Evolutionary conservation across 2,888 invertebrate genomes (phyloP).

Genomic region (Drosophila prostipennis): DNA sequence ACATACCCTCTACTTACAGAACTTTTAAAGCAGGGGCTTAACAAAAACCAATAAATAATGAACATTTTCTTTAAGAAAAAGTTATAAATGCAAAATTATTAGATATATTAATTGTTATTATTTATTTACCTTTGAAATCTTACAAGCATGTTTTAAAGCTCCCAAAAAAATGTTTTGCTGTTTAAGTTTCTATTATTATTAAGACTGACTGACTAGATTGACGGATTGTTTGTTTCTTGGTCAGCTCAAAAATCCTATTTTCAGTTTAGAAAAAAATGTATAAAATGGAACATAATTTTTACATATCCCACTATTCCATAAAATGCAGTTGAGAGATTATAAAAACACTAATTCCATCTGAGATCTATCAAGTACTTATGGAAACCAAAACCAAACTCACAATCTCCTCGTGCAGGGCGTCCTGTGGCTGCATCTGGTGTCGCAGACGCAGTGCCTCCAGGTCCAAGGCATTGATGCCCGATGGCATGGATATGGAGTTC

Average conservation of each 20-base stretch:
- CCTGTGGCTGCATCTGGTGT: constrained; percentile 79
- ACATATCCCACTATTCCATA: background rate
- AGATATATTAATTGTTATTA: too few species aligned
- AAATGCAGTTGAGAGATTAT: too few species aligned
- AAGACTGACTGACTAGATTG: too few species aligned
- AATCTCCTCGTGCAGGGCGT: constrained; percentile 77
- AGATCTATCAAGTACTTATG: too few species aligned
- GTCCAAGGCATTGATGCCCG: constrained; percentile 88
- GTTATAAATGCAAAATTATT: too few species aligned
- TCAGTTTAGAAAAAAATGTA: background rate
- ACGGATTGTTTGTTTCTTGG: too few species aligned
- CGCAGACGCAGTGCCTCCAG: constrained; percentile 86
- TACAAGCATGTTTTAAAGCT: too few species aligned
- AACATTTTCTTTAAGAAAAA: too few species aligned
- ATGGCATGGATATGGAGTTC: constrained; percentile 91
- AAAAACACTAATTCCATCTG: too few species aligned
- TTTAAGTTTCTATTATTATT: too few species aligned
- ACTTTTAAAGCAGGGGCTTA: background rate
- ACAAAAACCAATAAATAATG: background rate
- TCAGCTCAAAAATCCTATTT: background rate
- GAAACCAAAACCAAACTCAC: constrained; percentile 51
- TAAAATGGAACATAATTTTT: background rate
- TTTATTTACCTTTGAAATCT: too few species aligned
- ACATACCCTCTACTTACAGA: background rate
- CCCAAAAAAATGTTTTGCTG: too few species aligned